A percentile compares a stretch with the other conserved stretches of the same genome.
Conservation (phyloP, 2,113 vertebrate species). For the Oryzias woworae region DNA sequence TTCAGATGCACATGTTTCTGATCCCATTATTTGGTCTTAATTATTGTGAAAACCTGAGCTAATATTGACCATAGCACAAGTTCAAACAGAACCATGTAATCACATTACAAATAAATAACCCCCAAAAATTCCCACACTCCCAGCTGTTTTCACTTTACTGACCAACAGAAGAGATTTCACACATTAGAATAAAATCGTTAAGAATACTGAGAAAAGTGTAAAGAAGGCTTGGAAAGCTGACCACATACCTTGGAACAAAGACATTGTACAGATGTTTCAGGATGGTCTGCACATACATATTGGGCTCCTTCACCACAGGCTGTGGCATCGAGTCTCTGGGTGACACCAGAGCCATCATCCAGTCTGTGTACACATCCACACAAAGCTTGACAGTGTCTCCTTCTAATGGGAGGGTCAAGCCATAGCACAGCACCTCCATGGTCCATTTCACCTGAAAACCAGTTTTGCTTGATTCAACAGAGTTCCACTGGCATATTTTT, state of each 20-base stretch:
- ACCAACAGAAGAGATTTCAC: too few relatives aligned
- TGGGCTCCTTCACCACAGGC: constrained; percentile 91
- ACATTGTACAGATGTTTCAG: constrained; percentile 96
- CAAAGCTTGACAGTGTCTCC: constrained; percentile 95
- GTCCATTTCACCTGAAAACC: constrained; percentile 92
- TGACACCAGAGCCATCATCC: constrained; percentile 93
- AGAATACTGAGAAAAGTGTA: not conserved
- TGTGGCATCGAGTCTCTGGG: constrained; percentile 91
- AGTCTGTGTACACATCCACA: constrained; percentile 96
- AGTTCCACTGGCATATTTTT: too few relatives aligned
- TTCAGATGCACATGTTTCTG: too few relatives aligned
- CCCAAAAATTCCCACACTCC: too few relatives aligned
- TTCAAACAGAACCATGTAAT: not conserved
- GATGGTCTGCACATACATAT: constrained; percentile 92
- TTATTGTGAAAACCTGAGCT: not conserved
- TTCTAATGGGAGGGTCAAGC: constrained; percentile 90
- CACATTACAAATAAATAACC: not conserved
- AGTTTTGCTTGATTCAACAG: not conserved
- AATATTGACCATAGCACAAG: not conserved
- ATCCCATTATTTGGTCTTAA: too few relatives aligned
- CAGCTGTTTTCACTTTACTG: too few relatives aligned
- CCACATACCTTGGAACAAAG: constrained; percentile 89
- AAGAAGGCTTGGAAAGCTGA: not conserved
- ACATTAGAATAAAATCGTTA: not conserved
- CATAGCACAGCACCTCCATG: constrained; percentile 97